These are phyloP conservation scores for Bembecia ichneumoniformis DNA, from an alignment of 2,888 invertebrate genomes.

Conservation along the genomic window DNA sequence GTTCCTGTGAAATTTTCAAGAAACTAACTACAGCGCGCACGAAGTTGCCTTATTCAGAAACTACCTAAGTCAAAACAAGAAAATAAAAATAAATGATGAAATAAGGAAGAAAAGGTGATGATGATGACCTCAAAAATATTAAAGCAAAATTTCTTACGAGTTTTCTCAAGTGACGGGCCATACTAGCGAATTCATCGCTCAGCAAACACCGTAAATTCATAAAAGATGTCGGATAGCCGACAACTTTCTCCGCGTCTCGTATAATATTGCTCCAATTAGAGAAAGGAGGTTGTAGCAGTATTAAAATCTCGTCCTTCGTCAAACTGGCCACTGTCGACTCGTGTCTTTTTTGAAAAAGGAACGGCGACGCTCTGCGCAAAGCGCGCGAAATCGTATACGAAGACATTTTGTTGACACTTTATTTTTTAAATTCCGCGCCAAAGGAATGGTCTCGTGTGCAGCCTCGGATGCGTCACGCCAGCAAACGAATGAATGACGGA, in stretches of 20 bases:
- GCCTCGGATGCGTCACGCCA: slow-evolving; percentile 4
- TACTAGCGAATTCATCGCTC: slow-evolving; percentile 75
- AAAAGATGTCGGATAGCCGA: slow-evolving; percentile 73
- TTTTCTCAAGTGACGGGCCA: slow-evolving; percentile 65
- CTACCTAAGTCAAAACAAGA: too few relatives aligned
- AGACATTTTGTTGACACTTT: slow-evolving; percentile 32
- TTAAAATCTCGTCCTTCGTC: slow-evolving; percentile 60
- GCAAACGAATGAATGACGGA: slow-evolving; percentile 8
- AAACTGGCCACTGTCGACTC: slow-evolving; percentile 62
- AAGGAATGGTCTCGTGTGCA: background rate
- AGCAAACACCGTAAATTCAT: slow-evolving; percentile 72
- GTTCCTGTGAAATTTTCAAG: too few relatives aligned
- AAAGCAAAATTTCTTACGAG: slow-evolving; percentile 41
- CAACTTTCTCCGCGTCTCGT: slow-evolving; percentile 66
- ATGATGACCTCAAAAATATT: too few relatives aligned
- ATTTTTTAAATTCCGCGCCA: slow-evolving; percentile 1
- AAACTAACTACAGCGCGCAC: too few relatives aligned
- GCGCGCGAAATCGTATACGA: slow-evolving; percentile 50
- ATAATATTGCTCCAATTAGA: slow-evolving; percentile 64
- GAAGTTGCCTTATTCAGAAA: too few relatives aligned
- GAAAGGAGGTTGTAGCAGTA: slow-evolving; percentile 54
- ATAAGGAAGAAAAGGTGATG: too few relatives aligned
- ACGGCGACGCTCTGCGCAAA: slow-evolving; percentile 42
- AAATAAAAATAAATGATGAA: too few relatives aligned
- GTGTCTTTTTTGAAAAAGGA: slow-evolving; percentile 52